Base-by-base conservation (phyloP, 2,797 vertebrate genomes). In the Myotis myotis region DNA sequence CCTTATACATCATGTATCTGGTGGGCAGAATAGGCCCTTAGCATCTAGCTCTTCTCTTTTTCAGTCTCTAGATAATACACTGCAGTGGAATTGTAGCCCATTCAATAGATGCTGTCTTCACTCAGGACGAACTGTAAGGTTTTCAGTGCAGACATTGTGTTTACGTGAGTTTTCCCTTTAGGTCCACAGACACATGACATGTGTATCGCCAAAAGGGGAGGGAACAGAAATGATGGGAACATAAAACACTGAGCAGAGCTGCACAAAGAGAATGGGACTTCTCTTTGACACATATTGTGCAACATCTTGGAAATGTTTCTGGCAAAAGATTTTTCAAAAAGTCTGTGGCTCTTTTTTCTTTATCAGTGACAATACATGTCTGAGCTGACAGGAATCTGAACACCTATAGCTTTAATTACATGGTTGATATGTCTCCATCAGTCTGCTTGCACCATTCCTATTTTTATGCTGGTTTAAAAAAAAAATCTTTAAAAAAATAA, bases 131-230 rank as follows among this genome's bases (percentile, higher is more conserved):
- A 88, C 47, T 71, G n/a, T 62, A 68, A 70, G 41, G 9, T 12
- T 95, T 84, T 95, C 86, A 82, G 0, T 60, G 38, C 11, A 82
- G 60, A 47, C 4, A 16, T 15, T 79, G 44, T 82, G 20, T 83
- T 92, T 81, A n/a, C 82, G 49, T 90, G 85, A 90, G 33, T 87
- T 94, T 84, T 93, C 60, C 53, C 49, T 89, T 85, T 96, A 33
- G 19, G 78, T 87, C 74, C 57, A 76, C 15, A 92, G 92, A 86
- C 51, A 86, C 20, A 36, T 82, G 87, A 57, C 30, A 44, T 76
- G 25, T 22, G 20, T 33, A 36, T 83, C 53, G 47, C 23, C 33
- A 55, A 83, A 76, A 64, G 17, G 91, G 66, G 47, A 92, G 49
- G 71, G 41, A 44, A 20, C 22, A 30, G 36, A 91, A 83, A 36